Evolutionary conservation across 2,113 vertebrate genomes (phyloP), one percentile per base, ranked within the genome.

Genomic region (Aplodontia rufa): DNA sequence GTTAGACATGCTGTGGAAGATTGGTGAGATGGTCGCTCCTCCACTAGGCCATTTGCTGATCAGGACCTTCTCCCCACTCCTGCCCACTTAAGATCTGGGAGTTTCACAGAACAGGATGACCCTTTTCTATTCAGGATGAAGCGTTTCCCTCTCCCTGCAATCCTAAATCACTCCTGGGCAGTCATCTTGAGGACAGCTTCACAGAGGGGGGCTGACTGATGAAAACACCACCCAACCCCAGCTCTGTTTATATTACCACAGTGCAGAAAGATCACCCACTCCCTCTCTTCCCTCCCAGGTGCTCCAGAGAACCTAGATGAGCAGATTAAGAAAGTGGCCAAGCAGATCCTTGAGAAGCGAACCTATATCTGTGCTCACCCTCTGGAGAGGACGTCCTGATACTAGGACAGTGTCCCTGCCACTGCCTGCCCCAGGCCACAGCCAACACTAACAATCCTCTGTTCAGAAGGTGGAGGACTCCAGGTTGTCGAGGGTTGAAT

Each of bases 361-460:
- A 74, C 98, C 0, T 99, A 99, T 81, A 95, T 98, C 81, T 99
- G 99, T 95, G 98, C 99, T 11, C 99, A 99, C 60, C 99, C 99
- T 0, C 99, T 99, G 3, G 99, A 99, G 32, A 99, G 99, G 97
- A 98, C 99, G 0, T 99, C 97, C 97, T 99, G 96, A 99, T 28
- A 12, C 1, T 3, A 16, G 19, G 13, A 17, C 16, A 8, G 40
- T 8, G n/a, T 35, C 35, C 30, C 28, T 49, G 11, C 80, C 53
- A 28, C 51, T 11, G 1, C 13, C 19, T 20, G 19, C 12, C 6
- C 24, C 60, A 7, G 47, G 26, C 82, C 51, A 19, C 1, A 35
- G 26, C 62, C 0, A 0, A 51, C 17, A 22, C 42, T 2, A 28
- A 74, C 12, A 37, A 0, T 9, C 58, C 24, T 20, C 55, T 40